Evolutionary conservation across 2,888 invertebrate species (phyloP), one percentile per base, ranked within the genome.

Genomic region (Schizaphis graminum): DNA sequence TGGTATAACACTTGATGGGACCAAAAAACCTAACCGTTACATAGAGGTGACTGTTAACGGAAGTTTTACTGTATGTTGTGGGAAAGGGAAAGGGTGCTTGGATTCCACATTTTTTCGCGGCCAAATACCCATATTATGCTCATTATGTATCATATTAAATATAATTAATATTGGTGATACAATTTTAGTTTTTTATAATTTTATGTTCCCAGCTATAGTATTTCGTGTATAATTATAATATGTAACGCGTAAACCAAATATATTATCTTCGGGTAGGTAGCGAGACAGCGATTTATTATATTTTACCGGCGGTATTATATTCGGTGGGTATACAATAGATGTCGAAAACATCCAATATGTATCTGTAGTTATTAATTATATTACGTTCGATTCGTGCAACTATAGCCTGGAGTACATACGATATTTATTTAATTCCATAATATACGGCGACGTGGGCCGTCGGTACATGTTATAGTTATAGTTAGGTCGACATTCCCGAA

Each of bases 361-460:
- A 35, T n/a, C 67, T 85, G 41, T 85, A 47, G 90, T 67, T 44
- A 67, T 61, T 47, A 90, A 47, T 90, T 47, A 1, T 90, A 67
- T 90, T 61, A 67, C 3, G 41, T 67, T 89, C 89, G 61, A 44
- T 61, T 61, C 44, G 77, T 49, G 90, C 26, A 44, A 44, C 28
- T 44, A 77, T 21, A 35, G 77, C 21, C 2, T 8, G 35, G 35
- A 77, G 85, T 28, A 67, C 13, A 47, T 47, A 7, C 16, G 24
- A n/a, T 53, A 77, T 91, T 91, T 84, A 91, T 91, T 53, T 91
- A 8, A 53, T 53, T 77, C 77, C 35, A 8, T 89, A 24, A 89
- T 56, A 41, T 89, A 88, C 77, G 21, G 21, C 21, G 35, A 35
- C 77, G 77, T 35, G 77, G 35, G 77, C 2, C 77, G 77, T 77